phyloP scores from a whole-genome alignment of 2,113 vertebrate genomes.

The Barbus barbus region DNA sequence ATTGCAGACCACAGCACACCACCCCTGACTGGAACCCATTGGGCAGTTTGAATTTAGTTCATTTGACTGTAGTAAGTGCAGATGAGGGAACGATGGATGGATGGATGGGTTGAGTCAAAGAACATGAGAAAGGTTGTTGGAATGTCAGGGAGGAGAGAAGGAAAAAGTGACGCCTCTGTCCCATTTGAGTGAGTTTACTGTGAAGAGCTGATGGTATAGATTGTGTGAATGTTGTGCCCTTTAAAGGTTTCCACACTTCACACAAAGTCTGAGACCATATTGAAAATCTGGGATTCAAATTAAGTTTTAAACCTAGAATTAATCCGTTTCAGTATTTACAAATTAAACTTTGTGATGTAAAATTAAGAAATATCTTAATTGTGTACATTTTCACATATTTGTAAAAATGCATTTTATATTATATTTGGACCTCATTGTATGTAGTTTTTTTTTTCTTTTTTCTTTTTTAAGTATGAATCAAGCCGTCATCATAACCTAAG shows the following conservation, averaged over 20 bases:
- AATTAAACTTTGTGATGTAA: background rate
- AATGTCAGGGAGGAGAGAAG: conserved; percentile 17
- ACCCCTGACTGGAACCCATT: conserved; percentile 2
- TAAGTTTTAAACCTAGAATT: background rate
- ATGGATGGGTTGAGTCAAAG: background rate
- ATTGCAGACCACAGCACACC: background rate
- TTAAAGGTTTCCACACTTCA: background rate
- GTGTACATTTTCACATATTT: too few species aligned
- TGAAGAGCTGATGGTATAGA: background rate
- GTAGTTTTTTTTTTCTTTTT: background rate
- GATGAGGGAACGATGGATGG: background rate
- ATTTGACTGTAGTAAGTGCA: background rate
- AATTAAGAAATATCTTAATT: background rate
- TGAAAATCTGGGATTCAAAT: background rate
- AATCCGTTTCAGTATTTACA: background rate
- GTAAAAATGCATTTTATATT: too few species aligned
- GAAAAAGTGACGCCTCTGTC: background rate
- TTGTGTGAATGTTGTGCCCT: background rate
- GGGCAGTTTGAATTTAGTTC: conserved; percentile 37
- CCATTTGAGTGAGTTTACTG: background rate
- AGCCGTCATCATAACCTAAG: background rate
- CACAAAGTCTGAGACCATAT: background rate
- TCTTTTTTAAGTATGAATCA: background rate
- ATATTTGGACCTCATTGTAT: background rate
- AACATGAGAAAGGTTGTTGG: conserved; percentile 28